phyloP scores from a whole-genome alignment of 2,888 invertebrate genomes.

The Cataglyphis rosenhaueri region DNA sequence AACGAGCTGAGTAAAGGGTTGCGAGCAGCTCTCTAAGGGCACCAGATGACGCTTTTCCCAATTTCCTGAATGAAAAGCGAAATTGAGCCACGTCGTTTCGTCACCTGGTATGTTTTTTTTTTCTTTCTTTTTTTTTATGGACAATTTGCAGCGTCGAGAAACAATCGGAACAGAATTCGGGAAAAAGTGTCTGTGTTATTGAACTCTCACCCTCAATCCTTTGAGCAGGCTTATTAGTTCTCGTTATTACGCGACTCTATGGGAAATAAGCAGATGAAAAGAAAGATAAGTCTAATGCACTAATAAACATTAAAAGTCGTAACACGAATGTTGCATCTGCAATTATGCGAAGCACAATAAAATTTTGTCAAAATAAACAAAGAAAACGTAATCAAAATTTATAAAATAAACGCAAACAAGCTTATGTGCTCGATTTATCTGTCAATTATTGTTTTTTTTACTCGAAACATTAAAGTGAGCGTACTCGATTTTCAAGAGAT shows the following conservation, averaged over 20 bases:
- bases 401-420: neutral
- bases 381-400: neutral
- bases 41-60: constrained; percentile 83
- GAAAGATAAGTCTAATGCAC: constrained; percentile 17
- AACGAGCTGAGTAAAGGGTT: constrained; percentile 78
- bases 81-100: constrained; percentile 78
- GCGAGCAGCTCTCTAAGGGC: constrained; percentile 59
- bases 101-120: constrained; percentile 78
- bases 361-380: neutral
- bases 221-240: neutral
- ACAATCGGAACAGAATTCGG: constrained; percentile 37
- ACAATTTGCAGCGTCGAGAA: constrained; percentile 37
- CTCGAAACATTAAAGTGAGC: neutral
- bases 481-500: constrained; percentile 41
- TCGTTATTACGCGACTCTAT: neutral
- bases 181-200: neutral
- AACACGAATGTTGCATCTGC: neutral
- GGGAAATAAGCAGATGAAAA: neutral
- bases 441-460: neutral
- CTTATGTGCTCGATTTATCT: neutral
- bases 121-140: neutral
- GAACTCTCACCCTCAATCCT: neutral
- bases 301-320: constrained; percentile 24
- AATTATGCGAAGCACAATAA: neutral
- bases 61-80: constrained; percentile 82